Base-by-base conservation (phyloP, 1,140 invertebrate genomes). In the Phenacoccus solenopsis region DNA sequence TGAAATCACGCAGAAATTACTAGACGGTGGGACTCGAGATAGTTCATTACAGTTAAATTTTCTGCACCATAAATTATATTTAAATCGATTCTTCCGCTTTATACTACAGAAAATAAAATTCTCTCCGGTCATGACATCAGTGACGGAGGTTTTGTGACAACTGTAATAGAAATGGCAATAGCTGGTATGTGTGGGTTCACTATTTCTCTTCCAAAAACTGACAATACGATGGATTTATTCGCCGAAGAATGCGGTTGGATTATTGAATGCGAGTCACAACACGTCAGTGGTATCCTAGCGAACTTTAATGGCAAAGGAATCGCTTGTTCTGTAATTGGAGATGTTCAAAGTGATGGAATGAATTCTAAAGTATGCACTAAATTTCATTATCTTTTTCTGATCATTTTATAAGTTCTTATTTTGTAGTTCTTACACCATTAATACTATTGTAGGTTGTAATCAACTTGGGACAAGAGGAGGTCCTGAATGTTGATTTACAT, bases 61-160 rank as follows among this genome's bases (percentile, higher is more conserved):
- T 32, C 30, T 32, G n/a, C 30, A 32, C 30, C 5, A 67, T 24
- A 25, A 10, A 59, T 7, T 59, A 59, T 10, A 9, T 25, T 70
- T 7, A 67, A 32, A 59, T 7, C 24, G 9, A 71, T 10, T 70
- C 20, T 61, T 21, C 70, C 28, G 67, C 70, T 73, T 38, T 67
- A 61, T 72, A 69, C 78, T 79, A 68, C 73, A 90, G 87, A 89
- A 61, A 82, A 81, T 0, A 85, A 86, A 76, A 77, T 98, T 9
- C 78, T 90, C 16, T 84, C 96, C n/a, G 94, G 95, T 1, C 96
- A 99, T 78, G 96, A 99, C 80, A 82, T 98, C 0, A 98, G 94
- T 78, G 96, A 98, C 81, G 96, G 96, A 38, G 96, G 96, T 25
- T 79, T 98, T 3, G 82, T 98, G 28, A 91, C 90, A 0, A 93